Base-by-base conservation (phyloP, 2,113 vertebrate genomes). In the Dissostichus mawsoni region DNA sequence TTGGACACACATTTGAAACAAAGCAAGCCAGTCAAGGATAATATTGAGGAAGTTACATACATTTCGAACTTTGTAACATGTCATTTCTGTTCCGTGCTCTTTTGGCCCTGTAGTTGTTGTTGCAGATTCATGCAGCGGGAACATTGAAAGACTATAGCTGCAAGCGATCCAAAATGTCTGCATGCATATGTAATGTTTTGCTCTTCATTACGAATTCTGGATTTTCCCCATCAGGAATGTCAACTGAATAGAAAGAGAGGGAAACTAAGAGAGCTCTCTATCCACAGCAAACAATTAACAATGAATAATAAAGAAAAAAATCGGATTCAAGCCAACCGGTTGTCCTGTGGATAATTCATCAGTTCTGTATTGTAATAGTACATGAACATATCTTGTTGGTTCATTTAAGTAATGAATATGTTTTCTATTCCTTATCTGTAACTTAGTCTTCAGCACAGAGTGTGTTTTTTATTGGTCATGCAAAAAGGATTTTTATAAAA, bases 21-120 rank as follows among this genome's bases (percentile, higher is more conserved):
- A 94, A 94, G 93, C 91, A 81, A 85, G 90, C 86, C 91, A 93
- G 90, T 94, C 91, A 96, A 95, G 92, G 92, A 94, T 93, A 95
- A 94, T 93, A 94, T 94, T 94, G 88, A 95, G 93, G 94, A 95
- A 92, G 93, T 93, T 92, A 92, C 93, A 92, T 93, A 93, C 88
- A 94, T 95, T 93, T 92, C 67, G 69, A 80, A 88, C 88, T 91
- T 93, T 67, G 83, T 74, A 86, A 87, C 70, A 82, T 87, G 89
- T 90, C 93, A 92, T 89, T 68, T 86, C 77, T 92, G 51, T 89
- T 86, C 64, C 57, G 45, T 78, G 82, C 84, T 90, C 89, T 86
- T 82, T 86, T 82, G 75, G 77, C 79, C 55, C 68, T 57, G 5
- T 82, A 87, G 58, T 50, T 74, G 41, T 82, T 52, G 53, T 68